Percentiles rank a stretch among this genome's conserved stretches.
Evolutionary conservation across 2,888 invertebrate species (phyloP).

Genomic region (Hypercompe scribonia): DNA sequence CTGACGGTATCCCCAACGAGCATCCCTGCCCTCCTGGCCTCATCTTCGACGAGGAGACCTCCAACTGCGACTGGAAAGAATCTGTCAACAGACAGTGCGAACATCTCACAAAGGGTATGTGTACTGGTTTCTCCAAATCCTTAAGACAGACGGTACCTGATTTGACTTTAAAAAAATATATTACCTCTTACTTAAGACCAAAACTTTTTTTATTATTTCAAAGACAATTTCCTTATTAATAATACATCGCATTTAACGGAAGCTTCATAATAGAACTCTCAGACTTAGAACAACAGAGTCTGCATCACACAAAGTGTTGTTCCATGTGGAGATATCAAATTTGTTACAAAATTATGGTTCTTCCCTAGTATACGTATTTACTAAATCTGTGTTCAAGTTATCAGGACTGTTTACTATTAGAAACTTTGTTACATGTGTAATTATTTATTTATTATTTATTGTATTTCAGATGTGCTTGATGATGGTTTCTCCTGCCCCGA

Average conservation of each 20-base stretch:
- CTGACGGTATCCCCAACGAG: conserved; percentile 90
- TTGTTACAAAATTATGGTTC: background rate
- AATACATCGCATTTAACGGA: too few relatives aligned
- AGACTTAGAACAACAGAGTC: background rate
- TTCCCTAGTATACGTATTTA: background rate
- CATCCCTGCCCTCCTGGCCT: conserved; percentile 91
- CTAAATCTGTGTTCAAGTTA: background rate
- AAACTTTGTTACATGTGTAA: background rate
- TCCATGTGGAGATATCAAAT: background rate
- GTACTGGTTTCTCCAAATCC: background rate
- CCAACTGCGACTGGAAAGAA: conserved; percentile 92
- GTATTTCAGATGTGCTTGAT: conserved; percentile 88
- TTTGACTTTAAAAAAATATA: background rate
- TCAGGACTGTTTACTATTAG: background rate
- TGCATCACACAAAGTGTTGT: background rate
- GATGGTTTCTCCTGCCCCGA: conserved; percentile 93
- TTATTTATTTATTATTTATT: background rate
- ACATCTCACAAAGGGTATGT: conserved; percentile 75
- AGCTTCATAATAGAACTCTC: too few relatives aligned
- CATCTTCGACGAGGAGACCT: conserved; percentile 90
- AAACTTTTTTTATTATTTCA: too few relatives aligned
- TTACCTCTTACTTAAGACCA: too few relatives aligned
- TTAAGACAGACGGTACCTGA: too few relatives aligned
- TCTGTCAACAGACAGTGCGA: conserved; percentile 83
- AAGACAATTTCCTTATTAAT: too few relatives aligned